Percentiles rank a stretch among this genome's conserved stretches.
phyloP scores from a whole-genome alignment of 2,797 vertebrate genomes.

The Enoplosus armatus region DNA sequence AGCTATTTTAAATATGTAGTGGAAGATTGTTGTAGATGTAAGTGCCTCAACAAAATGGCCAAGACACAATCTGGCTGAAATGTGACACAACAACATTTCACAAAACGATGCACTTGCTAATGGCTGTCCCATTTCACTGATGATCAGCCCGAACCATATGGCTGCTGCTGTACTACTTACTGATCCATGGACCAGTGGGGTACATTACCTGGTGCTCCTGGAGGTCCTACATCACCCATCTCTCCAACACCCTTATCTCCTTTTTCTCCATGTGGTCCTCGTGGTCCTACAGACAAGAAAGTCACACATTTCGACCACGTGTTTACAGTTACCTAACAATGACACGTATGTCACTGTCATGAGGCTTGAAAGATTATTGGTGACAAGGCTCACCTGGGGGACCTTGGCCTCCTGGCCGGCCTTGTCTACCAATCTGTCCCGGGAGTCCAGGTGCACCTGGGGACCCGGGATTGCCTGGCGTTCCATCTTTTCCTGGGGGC shows the following conservation, averaged over 20 bases:
- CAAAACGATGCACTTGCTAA: not conserved
- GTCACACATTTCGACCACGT: not conserved
- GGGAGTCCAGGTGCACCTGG: slow-evolving; percentile 90
- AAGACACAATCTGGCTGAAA: not conserved
- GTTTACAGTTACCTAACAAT: not conserved
- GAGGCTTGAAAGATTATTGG: not conserved
- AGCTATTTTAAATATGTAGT: not conserved
- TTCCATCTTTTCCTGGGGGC: slow-evolving; percentile 92
- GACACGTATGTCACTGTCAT: not conserved
- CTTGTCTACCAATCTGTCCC: slow-evolving; percentile 94
- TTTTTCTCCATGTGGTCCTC: slow-evolving; percentile 90
- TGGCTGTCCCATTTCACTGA: not conserved
- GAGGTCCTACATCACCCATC: slow-evolving; percentile 93
- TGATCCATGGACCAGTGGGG: not conserved
- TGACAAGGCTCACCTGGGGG: slow-evolving; percentile 84
- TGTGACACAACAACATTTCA: not conserved
- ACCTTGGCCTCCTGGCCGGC: slow-evolving; percentile 90
- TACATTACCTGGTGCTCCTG: slow-evolving; percentile 91
- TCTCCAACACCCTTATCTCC: slow-evolving; percentile 92
- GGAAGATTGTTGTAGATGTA: not conserved
- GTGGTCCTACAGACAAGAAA: slow-evolving; percentile 84
- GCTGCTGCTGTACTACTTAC: not conserved
- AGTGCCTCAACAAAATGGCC: not conserved
- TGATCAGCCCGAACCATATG: not conserved
- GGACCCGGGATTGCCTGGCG: slow-evolving; percentile 86